Evolutionary conservation across 2,797 vertebrate species (phyloP), one percentile per base, ranked within the genome.

Genomic region (Paedocypris micromegethes): DNA sequence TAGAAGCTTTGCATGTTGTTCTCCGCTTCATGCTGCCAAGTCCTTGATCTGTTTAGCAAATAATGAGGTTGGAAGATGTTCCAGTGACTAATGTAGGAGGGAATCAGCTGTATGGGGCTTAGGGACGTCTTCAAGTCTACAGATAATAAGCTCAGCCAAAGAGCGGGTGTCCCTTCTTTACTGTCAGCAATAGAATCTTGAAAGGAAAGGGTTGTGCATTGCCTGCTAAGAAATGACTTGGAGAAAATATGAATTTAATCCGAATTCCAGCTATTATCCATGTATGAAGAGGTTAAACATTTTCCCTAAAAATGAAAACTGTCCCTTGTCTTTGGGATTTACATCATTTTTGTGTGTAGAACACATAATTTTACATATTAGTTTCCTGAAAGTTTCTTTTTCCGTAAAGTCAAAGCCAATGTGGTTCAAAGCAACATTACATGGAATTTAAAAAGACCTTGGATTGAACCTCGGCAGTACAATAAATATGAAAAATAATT

Each of bases 21-120:
- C 9, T 7, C 56, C 51, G 41, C 5, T 0, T 41, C 23, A 23
- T 65, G 52, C 64, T 60, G 61, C 50, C 8, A 49, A 65, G 64
- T 69, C 41, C 57, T 41, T 5, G 37, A 69, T 55, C 49, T 55
- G 42, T 37, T 58, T 46, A 38, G 23, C 37, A n/a, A 9, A 67
- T 72, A 71, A 73, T 70, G 50, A 57, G 63, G 46, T 59, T 66
- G 51, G 43, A 55, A 69, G 42, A 41, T 37, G 41, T 58, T 73
- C 63, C 68, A 77, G 73, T 75, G 59, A 68, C 57, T 70, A 71
- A 73, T 73, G 57, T 47, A 53, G 55, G 59, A 23, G 61, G 61
- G 60, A 60, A 75, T 69, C 45, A 58, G 70, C 66, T 55, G 58
- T 53, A 41, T 58, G 52, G 57, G 77, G 53, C 55, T 66, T 62